Percentiles rank a stretch among this genome's conserved stretches.
Evolutionary conservation across 2,888 invertebrate genomes (phyloP).

Genomic region (Chrysomela aeneicollis): DNA sequence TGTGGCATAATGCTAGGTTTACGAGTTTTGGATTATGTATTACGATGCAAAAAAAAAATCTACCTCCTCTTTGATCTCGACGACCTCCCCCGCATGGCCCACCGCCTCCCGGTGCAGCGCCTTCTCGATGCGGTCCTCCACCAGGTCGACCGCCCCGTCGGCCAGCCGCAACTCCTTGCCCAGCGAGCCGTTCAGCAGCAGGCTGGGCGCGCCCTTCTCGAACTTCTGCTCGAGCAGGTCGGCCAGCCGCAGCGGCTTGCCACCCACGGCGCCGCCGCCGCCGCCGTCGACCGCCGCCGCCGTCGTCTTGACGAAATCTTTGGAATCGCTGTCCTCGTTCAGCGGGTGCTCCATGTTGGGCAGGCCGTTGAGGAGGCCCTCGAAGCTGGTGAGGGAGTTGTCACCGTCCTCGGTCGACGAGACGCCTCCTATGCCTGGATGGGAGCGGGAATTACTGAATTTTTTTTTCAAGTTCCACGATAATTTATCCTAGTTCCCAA

Average conservation of each 20-base stretch:
- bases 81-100: constrained; percentile 41
- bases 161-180: constrained; percentile 65
- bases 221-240: constrained; percentile 83
- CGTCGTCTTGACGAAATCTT: constrained; percentile 60
- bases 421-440: constrained; percentile 61
- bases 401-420: constrained; percentile 66
- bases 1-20: no score
- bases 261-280: constrained; percentile 58
- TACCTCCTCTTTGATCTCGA: constrained; percentile 34
- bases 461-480: no score
- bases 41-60: no score
- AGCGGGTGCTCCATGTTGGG: constrained; percentile 65
- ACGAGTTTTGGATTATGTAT: no score
- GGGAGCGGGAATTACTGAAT: no score
- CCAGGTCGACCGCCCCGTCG: constrained; percentile 66
- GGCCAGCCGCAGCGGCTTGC: constrained; percentile 79
- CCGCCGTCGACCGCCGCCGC: constrained; percentile 38
- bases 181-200: constrained; percentile 65
- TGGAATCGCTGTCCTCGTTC: constrained; percentile 65
- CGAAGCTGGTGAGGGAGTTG: constrained; percentile 69
- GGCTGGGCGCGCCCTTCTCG: constrained; percentile 67
- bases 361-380: constrained; percentile 69
- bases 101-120: constrained; percentile 57
- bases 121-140: constrained; percentile 68
- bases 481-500: no score